Conservation (phyloP, 2,888 invertebrate genomes). For the Perizoma affinitatum region DNA sequence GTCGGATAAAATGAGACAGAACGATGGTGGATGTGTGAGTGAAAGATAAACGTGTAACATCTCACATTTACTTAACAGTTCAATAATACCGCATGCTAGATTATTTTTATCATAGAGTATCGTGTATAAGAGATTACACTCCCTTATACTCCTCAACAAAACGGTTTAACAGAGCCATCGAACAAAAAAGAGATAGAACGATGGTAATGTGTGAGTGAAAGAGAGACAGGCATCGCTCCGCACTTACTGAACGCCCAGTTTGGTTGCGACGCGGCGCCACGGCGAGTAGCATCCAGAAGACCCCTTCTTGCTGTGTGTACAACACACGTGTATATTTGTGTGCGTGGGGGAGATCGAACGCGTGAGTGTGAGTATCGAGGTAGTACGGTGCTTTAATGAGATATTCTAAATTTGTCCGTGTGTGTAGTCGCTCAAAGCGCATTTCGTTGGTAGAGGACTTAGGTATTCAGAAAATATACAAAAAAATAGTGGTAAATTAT, state of each 20-base stretch:
- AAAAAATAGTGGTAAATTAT: too few species aligned
- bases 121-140: neutral
- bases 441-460: too few species aligned
- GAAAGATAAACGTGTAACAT: slow-evolving; percentile 3
- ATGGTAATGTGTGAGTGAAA: slow-evolving; percentile 68
- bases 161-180: slow-evolving; percentile 6
- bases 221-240: slow-evolving; percentile 69
- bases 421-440: too few species aligned
- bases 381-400: slow-evolving; percentile 21
- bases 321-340: slow-evolving; percentile 79
- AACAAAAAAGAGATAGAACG: slow-evolving; percentile 51
- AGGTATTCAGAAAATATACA: too few species aligned
- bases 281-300: slow-evolving; percentile 92
- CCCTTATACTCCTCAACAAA: neutral
- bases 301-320: slow-evolving; percentile 85
- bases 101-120: too few species aligned
- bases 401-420: too few species aligned
- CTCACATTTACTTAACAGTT: too few species aligned
- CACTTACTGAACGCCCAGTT: slow-evolving; percentile 97
- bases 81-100: too few species aligned
- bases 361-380: slow-evolving; percentile 52
- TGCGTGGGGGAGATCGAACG: slow-evolving; percentile 44
- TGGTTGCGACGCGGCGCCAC: slow-evolving; percentile 97
- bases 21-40: slow-evolving; percentile 22
- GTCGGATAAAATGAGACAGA: slow-evolving; percentile 20